Conservation (phyloP, 2,888 invertebrate species). For the Cosmorhoe ocellata region DNA sequence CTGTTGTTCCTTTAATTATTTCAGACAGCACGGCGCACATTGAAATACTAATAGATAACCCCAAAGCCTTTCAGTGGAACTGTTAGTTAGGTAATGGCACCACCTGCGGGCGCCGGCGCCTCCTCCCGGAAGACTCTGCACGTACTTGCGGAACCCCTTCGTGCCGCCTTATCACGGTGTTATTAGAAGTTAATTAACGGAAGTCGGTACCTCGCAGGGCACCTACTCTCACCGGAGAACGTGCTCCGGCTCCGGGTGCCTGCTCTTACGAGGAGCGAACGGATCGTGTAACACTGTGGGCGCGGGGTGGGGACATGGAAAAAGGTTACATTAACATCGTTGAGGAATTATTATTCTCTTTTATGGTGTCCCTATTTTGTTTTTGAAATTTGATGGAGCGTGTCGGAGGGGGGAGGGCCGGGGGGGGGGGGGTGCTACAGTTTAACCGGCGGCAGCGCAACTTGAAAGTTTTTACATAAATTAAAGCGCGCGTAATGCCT, state of each 20-base stretch:
- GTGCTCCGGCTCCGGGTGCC: too few relatives aligned
- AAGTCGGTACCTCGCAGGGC: neutral
- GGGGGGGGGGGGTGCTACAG: too few relatives aligned
- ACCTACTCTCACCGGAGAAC: too few relatives aligned
- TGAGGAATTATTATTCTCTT: too few relatives aligned
- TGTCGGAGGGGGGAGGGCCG: neutral
- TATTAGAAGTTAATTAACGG: slow-evolving; percentile 28
- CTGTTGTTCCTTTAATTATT: too few relatives aligned
- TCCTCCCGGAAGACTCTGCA: neutral
- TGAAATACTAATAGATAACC: too few relatives aligned
- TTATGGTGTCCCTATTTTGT: neutral
- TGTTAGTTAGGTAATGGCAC: slow-evolving; percentile 16
- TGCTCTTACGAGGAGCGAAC: too few relatives aligned
- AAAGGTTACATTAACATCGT: too few relatives aligned
- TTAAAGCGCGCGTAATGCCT: slow-evolving; percentile 10
- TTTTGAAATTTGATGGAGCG: slow-evolving; percentile 2
- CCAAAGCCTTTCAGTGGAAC: neutral
- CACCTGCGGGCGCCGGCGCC: slow-evolving; percentile 8
- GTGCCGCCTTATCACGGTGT: slow-evolving; percentile 13
- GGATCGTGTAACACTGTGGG: too few relatives aligned
- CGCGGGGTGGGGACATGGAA: too few relatives aligned
- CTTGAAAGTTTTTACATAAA: slow-evolving; percentile 25
- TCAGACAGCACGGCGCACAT: too few relatives aligned
- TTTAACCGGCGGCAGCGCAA: neutral
- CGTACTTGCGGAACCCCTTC: slow-evolving; percentile 25